A percentile compares a stretch with the other conserved stretches of the same genome.
These are phyloP conservation scores for Amazona finschi DNA, from an alignment of 2,797 vertebrate genomes.

Conservation along the genomic window DNA sequence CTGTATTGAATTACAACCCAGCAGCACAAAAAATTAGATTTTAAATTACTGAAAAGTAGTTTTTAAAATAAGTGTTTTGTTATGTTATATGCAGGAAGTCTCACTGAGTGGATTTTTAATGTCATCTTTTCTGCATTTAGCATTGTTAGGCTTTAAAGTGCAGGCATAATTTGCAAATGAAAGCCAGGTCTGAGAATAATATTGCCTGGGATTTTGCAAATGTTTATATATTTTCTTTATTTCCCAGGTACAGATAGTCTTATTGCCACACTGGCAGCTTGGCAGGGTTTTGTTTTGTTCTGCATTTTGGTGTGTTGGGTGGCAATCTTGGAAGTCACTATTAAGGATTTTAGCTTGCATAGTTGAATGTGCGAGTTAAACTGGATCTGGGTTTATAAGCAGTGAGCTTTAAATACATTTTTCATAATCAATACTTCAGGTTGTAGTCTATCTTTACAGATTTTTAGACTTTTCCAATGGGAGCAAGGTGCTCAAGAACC, in stretches of 20 bases:
- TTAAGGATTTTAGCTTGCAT: not conserved
- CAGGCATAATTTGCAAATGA: constrained; percentile 15
- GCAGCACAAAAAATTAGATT: not conserved
- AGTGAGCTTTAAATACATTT: not conserved
- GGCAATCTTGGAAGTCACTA: not conserved
- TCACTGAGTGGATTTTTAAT: not conserved
- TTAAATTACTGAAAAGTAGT: not conserved
- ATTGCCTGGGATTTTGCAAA: not conserved
- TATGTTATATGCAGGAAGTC: not conserved
- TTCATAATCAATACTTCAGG: not conserved
- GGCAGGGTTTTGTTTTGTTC: not conserved
- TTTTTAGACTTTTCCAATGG: not conserved
- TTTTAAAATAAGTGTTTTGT: not conserved
- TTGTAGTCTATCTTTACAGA: not conserved
- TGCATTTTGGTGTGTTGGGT: not conserved
- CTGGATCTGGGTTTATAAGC: not conserved
- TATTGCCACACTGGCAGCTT: not conserved
- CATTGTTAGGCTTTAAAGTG: not conserved
- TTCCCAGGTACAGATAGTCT: not conserved
- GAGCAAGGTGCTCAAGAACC: not conserved
- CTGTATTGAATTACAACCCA: not conserved
- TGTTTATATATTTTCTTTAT: not conserved
- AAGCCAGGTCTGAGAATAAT: constrained; percentile 3
- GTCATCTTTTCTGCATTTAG: not conserved
- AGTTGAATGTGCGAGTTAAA: not conserved